Percentiles rank a stretch among this genome's conserved stretches.
Conservation (phyloP, 2,888 invertebrate species). For the Taphrorychus bicolor region DNA sequence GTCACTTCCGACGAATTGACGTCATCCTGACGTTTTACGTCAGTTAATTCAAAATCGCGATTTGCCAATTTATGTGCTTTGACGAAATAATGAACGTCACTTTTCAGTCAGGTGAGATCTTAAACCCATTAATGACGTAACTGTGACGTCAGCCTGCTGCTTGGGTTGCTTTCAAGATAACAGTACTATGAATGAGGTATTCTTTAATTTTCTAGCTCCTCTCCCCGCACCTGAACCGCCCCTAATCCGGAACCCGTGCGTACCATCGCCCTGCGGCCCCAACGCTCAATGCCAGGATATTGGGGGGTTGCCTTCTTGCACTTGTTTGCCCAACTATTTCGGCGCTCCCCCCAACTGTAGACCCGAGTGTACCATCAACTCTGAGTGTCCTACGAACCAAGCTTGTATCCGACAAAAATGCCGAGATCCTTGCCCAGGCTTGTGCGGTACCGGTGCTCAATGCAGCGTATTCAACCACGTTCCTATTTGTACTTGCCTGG, state of each 20-base stretch:
- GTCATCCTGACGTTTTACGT: too few species aligned
- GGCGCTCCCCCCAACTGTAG: constrained; percentile 74
- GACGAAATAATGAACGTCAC: too few species aligned
- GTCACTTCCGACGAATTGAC: too few species aligned
- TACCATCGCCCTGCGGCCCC: constrained; percentile 81
- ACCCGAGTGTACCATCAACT: constrained; percentile 73
- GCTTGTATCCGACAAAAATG: constrained; percentile 82
- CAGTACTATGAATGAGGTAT: too few species aligned
- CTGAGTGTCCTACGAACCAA: constrained; percentile 74
- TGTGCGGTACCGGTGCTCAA: constrained; percentile 76
- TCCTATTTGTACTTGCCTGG: constrained; percentile 72
- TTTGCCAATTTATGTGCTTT: too few species aligned
- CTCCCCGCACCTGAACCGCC: constrained; percentile 43
- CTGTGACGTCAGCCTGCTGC: too few species aligned
- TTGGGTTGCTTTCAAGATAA: too few species aligned
- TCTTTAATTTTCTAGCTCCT: constrained; percentile 44
- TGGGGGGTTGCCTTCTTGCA: constrained; percentile 69
- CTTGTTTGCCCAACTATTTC: constrained; percentile 68
- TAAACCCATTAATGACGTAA: too few species aligned
- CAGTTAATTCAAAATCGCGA: too few species aligned
- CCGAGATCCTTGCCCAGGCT: constrained; percentile 78
- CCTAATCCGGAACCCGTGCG: constrained; percentile 69
- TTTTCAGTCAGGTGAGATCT: too few species aligned
- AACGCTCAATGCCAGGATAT: constrained; percentile 66
- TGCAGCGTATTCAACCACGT: constrained; percentile 81